phyloP scores from a whole-genome alignment of 2,113 vertebrate species.

The Dipodomys spectabilis region DNA sequence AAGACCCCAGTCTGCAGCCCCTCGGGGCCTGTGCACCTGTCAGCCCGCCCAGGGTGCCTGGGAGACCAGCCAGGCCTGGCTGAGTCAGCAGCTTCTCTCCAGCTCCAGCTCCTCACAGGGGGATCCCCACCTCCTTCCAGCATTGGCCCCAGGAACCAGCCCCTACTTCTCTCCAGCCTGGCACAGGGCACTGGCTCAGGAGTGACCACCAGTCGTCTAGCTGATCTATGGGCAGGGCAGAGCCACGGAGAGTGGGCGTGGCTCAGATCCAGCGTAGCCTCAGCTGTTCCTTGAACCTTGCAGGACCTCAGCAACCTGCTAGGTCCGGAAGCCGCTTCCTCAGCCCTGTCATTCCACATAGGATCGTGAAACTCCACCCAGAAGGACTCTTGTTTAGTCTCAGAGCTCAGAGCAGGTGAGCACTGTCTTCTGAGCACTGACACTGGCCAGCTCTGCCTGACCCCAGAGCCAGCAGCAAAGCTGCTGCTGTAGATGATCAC shows the following conservation, averaged over 20 bases:
- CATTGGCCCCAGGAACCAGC: not conserved
- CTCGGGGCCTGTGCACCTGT: not conserved
- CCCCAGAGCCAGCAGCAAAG: not conserved
- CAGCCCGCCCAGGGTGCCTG: not conserved
- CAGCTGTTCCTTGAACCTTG: not conserved
- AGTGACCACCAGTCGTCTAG: not conserved
- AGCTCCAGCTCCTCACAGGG: not conserved
- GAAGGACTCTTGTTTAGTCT: not conserved
- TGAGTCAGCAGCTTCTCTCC: not conserved
- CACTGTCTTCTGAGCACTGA: not conserved
- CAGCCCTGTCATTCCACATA: not conserved
- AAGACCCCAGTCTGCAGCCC: not conserved
- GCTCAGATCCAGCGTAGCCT: not conserved
- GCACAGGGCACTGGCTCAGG: not conserved
- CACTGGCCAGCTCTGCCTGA: not conserved
- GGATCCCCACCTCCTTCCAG: not conserved
- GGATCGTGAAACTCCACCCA: not conserved
- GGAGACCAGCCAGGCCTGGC: not conserved
- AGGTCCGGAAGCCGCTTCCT: not conserved
- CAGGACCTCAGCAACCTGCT: not conserved
- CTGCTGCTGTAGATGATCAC: not conserved
- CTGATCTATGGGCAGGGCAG: not conserved
- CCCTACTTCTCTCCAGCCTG: not conserved
- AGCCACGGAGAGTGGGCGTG: not conserved
- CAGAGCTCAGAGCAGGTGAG: not conserved